Base-by-base conservation (phyloP, 2,113 vertebrate genomes). In the Lamprologus lemairii region DNA sequence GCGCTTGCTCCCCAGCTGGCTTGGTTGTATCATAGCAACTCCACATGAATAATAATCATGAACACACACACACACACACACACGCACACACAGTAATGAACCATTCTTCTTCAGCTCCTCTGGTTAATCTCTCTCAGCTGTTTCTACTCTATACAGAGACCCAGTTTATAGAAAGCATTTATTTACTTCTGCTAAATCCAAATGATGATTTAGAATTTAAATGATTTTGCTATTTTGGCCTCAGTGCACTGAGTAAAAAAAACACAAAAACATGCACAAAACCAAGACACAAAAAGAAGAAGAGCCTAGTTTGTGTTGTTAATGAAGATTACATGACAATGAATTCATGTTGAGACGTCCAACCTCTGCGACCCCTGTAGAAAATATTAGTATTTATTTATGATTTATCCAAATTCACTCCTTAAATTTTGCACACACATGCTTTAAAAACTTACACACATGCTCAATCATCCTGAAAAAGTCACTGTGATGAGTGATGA, bases 1-100 rank as follows among this genome's bases (percentile, higher is more conserved):
- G 92, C n/a, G 83, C 88, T 93, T 91, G 88, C 88, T 95, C 94
- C 91, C 93, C 93, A 94, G 94, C 94, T 93, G 92, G 92, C 86
- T 91, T 83, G 84, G 65, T 89, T 92, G 95, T 95, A 94, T 95
- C 95, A 91, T 95, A 95, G 95, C 95, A 96, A 96, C 95, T 90
- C 89, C 88, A 86, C 93, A 94, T 95, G 94, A 96, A 96, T 96
- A 93, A 93, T 95, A 94, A 95, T 94, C 85, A 81, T 81, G 89
- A 87, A 91, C 12, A 14, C 12, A 57, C 54, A 54, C 51, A 49
- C 16, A 51, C 45, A 17, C 45, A 47, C 42, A 14, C 42, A 14
- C 42, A 14, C 40, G 1, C 12, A 42, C 2, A 42, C 40, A 92
- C 88, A 86, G 65, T 92, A 94, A 94, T 94, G 92, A 95, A 84